A percentile compares a stretch with the other conserved stretches of the same genome.
phyloP scores from a whole-genome alignment of 2,888 invertebrate species.

The Parelbella ahira region DNA sequence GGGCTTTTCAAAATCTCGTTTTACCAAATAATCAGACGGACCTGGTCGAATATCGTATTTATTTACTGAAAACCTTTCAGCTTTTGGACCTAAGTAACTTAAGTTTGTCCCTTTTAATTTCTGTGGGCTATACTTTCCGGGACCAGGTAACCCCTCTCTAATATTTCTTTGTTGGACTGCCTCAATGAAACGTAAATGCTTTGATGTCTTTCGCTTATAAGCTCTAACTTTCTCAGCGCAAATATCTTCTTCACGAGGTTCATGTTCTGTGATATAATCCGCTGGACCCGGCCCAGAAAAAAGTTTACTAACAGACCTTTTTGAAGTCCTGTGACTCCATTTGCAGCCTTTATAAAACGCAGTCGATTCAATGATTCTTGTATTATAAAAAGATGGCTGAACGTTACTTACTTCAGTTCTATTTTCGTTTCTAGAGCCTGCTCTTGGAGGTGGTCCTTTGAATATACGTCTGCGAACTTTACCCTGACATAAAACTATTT shows the following conservation, averaged over 20 bases:
- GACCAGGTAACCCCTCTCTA: constrained; percentile 52
- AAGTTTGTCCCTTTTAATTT: constrained; percentile 42
- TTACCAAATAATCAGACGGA: constrained; percentile 51
- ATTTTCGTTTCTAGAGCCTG: constrained; percentile 36
- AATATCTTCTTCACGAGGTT: constrained; percentile 36
- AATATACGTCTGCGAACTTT: constrained; percentile 45
- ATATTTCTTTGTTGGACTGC: constrained; percentile 50
- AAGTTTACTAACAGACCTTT: constrained; percentile 32
- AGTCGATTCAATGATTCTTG: constrained; percentile 46
- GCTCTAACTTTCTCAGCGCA: constrained; percentile 54
- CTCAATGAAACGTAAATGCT: constrained; percentile 60
- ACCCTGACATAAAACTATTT: constrained; percentile 44
- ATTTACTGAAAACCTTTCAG: constrained; percentile 41
- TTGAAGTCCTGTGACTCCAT: constrained; percentile 59
- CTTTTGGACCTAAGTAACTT: constrained; percentile 46
- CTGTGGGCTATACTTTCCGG: constrained; percentile 50
- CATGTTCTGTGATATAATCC: constrained; percentile 43
- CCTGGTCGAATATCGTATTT: constrained; percentile 44
- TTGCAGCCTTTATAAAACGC: constrained; percentile 64
- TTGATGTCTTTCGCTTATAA: constrained; percentile 49
- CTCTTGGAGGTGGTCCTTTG: constrained; percentile 49
- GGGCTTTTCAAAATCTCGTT: constrained; percentile 53
- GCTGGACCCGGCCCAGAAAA: constrained; percentile 55
- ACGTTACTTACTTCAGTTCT: constrained; percentile 24
- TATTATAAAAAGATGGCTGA: constrained; percentile 54